phyloP scores from a whole-genome alignment of 1,140 invertebrate species.

The Drosophila virilis region DNA sequence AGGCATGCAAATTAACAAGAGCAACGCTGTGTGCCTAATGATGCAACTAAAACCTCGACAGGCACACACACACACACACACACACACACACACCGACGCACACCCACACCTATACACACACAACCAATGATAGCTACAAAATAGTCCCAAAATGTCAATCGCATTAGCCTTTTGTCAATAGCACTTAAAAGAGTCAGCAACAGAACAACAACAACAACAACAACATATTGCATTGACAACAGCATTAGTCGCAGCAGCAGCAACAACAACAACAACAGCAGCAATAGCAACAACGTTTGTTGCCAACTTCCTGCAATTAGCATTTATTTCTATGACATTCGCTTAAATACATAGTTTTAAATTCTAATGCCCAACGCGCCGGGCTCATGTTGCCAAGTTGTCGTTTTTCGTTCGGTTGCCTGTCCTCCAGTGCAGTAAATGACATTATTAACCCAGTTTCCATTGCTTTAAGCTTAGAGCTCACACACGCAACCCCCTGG shows the following conservation, averaged over 20 bases:
- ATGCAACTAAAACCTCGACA: constrained; percentile 26
- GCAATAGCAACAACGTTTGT: constrained; percentile 13
- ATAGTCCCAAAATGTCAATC: constrained; percentile 44
- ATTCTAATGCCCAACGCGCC: constrained; percentile 44
- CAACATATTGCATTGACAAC: constrained; percentile 18
- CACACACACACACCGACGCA: too few species aligned
- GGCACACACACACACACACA: neutral
- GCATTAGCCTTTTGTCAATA: constrained; percentile 54
- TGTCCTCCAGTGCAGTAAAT: constrained; percentile 71
- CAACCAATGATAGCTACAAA: constrained; percentile 1
- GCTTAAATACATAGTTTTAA: constrained; percentile 46
- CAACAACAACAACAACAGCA: constrained; percentile 9
- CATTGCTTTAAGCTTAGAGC: constrained; percentile 53
- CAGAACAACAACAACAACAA: constrained; percentile 7
- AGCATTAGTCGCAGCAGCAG: constrained; percentile 22
- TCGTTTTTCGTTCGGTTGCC: constrained; percentile 13
- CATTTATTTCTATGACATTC: constrained; percentile 44
- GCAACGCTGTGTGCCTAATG: constrained; percentile 46
- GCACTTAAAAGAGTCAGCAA: constrained; percentile 25
- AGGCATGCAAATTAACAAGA: constrained; percentile 21
- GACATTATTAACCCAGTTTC: constrained; percentile 81
- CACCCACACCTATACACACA: neutral
- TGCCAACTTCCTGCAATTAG: constrained; percentile 53
- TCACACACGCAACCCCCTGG: constrained; percentile 11
- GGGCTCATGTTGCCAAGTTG: constrained; percentile 52